Conservation (phyloP, 2,113 vertebrate species). For the chimpanzee (Pan troglodytes) region DNA sequence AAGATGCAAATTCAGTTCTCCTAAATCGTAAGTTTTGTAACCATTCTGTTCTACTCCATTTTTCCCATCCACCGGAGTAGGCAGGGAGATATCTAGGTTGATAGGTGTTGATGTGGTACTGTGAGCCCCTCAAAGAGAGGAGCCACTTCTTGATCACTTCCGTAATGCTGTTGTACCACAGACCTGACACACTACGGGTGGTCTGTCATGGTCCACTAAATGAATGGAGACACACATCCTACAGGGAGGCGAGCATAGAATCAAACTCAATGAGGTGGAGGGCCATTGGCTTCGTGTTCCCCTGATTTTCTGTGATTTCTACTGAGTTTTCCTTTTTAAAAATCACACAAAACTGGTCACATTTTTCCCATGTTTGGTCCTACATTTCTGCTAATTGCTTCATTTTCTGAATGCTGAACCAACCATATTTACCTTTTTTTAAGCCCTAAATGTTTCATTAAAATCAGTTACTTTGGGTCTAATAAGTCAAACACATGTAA, state of each 20-base stretch:
- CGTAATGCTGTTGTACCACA: background rate
- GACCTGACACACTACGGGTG: background rate
- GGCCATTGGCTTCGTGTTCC: background rate
- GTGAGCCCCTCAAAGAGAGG: background rate
- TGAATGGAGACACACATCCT: background rate
- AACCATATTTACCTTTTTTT: slow-evolving; percentile 7
- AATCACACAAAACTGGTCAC: background rate
- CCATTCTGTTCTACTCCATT: background rate
- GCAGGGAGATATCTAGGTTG: background rate
- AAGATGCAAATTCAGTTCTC: background rate
- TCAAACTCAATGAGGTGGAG: background rate
- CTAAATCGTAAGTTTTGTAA: background rate
- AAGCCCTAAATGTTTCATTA: slow-evolving; percentile 59
- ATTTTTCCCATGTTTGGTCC: background rate
- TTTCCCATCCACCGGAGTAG: background rate
- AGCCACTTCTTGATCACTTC: background rate
- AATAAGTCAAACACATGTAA: slow-evolving; percentile 68
- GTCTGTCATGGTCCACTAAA: rapidly evolving
- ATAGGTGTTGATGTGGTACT: rapidly evolving
- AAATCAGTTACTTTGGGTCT: slow-evolving; percentile 59
- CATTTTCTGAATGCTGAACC: slow-evolving; percentile 35
- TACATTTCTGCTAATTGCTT: background rate
- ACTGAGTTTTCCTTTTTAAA: background rate
- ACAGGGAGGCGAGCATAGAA: background rate
- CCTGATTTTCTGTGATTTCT: background rate